Base-by-base conservation (phyloP, 2,113 vertebrate species). In the Anguilla japonica region DNA sequence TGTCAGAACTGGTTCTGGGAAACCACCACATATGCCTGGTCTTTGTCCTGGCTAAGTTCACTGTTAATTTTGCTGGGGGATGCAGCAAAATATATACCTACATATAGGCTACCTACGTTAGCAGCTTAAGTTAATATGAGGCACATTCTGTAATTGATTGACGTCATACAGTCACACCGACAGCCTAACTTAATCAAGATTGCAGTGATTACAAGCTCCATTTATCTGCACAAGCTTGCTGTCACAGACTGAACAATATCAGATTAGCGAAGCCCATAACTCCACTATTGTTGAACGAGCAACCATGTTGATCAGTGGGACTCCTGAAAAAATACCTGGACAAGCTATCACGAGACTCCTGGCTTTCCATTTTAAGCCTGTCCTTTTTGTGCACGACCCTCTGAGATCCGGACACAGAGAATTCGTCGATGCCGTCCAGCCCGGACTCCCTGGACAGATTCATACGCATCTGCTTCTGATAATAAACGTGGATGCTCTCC, bases 401-500 rank as follows among this genome's bases (percentile, higher is more conserved):
- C 29, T 88, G 57, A 78, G 83, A 56, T 43, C 53, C 84, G 81
- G 7, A 84, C 63, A 87, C 88, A 11, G 89, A 56, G 39, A 41
- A 88, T 40, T 78, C 41, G 13, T 89, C 88, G 16, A 84, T 88
- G 8, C 50, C 71, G 16, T 96, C 96, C 87, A 98, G 91, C 29
- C 95, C 96, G 0, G 97, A 97, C 89, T 97, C 97, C 83, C 94
- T 95, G 80, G 97, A 98, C n/a, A 95, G 94, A 81, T 94, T 95
- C 41, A 88, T 90, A 94, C 96, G 96, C 90, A 99, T 96, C 88
- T 99, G 97, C 89, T 97, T 96, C 89, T 98, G 97, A 90, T 99
- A 99, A 93, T 97, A 97, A 92, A 96, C 89, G 43, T 97, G 97
- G 93, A 99, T 97, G 83, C 97, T 97, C 84, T 98, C 97, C 81